These are phyloP conservation scores for Drosophila neonasuta DNA, from an alignment of 2,888 invertebrate genomes.

Conservation along the genomic window DNA sequence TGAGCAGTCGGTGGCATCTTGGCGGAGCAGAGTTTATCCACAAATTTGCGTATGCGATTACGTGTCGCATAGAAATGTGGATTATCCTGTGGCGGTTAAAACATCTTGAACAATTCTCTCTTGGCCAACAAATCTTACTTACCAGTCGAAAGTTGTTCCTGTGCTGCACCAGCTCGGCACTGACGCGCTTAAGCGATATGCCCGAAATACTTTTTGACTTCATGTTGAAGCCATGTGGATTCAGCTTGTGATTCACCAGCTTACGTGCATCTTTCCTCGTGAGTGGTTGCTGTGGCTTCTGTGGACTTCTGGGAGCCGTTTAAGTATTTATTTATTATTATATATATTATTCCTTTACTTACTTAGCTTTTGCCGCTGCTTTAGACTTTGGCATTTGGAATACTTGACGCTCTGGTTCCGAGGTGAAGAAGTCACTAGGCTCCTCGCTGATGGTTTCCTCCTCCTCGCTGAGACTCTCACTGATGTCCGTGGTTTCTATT, in stretches of 20 bases:
- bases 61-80: slow-evolving; percentile 76
- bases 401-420: slow-evolving; percentile 40
- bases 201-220: slow-evolving; percentile 57
- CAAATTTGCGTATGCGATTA: slow-evolving; percentile 74
- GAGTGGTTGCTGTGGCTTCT: slow-evolving; percentile 36
- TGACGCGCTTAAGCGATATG: slow-evolving; percentile 52
- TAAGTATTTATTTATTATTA: not conserved
- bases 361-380: slow-evolving; percentile 39
- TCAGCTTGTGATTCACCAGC: slow-evolving; percentile 56
- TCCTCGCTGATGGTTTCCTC: slow-evolving; percentile 43
- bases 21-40: slow-evolving; percentile 74
- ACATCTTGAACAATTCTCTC: too few species aligned
- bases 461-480: slow-evolving; percentile 70
- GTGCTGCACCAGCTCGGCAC: slow-evolving; percentile 56
- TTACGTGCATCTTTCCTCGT: slow-evolving; percentile 68
- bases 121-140: not conserved
- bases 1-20: slow-evolving; percentile 67
- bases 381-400: slow-evolving; percentile 27
- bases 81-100: slow-evolving; percentile 54
- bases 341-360: not conserved
- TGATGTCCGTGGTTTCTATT: slow-evolving; percentile 65
- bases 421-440: slow-evolving; percentile 35
- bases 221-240: slow-evolving; percentile 59
- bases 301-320: slow-evolving; percentile 18
- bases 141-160: slow-evolving; percentile 71